Percentiles rank a stretch among this genome's conserved stretches.
Evolutionary conservation across 2,888 invertebrate genomes (phyloP).

Genomic region (Ceratothoa steindachneri): DNA sequence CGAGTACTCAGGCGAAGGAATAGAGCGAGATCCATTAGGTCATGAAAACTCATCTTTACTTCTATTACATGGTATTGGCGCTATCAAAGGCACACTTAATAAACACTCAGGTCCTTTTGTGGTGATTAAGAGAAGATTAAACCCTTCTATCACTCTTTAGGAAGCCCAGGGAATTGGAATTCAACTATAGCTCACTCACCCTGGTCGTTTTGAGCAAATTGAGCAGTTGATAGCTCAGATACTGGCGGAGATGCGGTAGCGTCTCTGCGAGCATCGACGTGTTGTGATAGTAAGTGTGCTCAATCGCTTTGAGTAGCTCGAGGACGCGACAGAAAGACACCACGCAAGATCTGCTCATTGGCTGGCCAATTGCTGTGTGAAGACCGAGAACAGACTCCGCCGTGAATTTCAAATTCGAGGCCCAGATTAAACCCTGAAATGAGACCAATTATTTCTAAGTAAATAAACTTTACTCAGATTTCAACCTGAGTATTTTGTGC

Average conservation of each 20-base stretch:
- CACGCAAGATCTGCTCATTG: constrained; percentile 37
- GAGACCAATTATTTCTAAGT: too few relatives aligned
- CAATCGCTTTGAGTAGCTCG: constrained; percentile 43
- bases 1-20: too few relatives aligned
- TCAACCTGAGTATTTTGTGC: too few relatives aligned
- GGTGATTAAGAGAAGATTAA: too few relatives aligned
- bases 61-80: too few relatives aligned
- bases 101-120: too few relatives aligned
- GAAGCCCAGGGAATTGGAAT: too few relatives aligned
- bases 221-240: constrained; percentile 37
- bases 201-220: constrained; percentile 23
- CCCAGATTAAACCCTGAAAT: constrained; percentile 38
- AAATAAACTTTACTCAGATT: too few relatives aligned
- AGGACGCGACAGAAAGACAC: constrained; percentile 36
- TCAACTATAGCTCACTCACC: constrained; percentile 20
- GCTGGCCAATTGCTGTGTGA: constrained; percentile 34
- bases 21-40: too few relatives aligned
- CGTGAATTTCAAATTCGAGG: constrained; percentile 32
- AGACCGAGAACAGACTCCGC: constrained; percentile 37
- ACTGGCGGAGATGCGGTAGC: constrained; percentile 36
- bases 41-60: too few relatives aligned
- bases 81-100: too few relatives aligned
- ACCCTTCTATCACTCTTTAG: too few relatives aligned
- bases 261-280: constrained; percentile 29
- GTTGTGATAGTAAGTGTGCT: constrained; percentile 23